Conservation (phyloP, 2,888 invertebrate genomes). For the Ochropleura leucogaster region DNA sequence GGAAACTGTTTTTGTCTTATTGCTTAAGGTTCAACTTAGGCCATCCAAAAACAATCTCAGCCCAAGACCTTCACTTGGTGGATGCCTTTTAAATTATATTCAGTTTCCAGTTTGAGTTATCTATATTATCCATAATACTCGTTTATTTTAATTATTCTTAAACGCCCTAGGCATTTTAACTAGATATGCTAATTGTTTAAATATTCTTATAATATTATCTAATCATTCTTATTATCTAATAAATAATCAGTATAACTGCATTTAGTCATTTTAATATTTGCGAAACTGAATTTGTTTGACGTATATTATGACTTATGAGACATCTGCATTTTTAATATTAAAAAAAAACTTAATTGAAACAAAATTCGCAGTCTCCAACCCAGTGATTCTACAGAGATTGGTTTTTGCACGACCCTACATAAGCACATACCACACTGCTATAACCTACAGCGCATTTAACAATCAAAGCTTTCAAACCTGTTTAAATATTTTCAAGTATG, state of each 20-base stretch:
- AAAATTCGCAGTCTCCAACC: background rate
- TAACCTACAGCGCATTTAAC: slow-evolving; percentile 35
- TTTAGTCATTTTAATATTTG: background rate
- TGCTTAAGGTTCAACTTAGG: slow-evolving; percentile 46
- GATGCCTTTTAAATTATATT: slow-evolving; percentile 18
- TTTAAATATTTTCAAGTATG: slow-evolving; percentile 57
- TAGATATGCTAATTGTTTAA: background rate
- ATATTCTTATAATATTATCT: too few relatives aligned
- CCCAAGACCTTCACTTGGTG: slow-evolving; percentile 16
- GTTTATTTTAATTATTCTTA: background rate
- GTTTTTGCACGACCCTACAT: slow-evolving; percentile 36
- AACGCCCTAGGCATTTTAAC: background rate
- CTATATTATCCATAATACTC: slow-evolving; percentile 2
- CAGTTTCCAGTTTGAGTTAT: background rate
- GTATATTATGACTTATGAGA: background rate
- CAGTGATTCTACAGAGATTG: slow-evolving; percentile 13
- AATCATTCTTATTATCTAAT: background rate
- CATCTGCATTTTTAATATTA: background rate
- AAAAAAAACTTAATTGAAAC: background rate
- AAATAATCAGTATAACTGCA: background rate
- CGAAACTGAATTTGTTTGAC: background rate
- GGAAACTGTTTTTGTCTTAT: slow-evolving; percentile 49
- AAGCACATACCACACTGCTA: slow-evolving; percentile 23
- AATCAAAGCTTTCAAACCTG: slow-evolving; percentile 62
- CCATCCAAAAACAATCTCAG: slow-evolving; percentile 42